These are phyloP conservation scores for Archivesica marissinica DNA, from an alignment of 1,140 invertebrate genomes.

Conservation along the genomic window DNA sequence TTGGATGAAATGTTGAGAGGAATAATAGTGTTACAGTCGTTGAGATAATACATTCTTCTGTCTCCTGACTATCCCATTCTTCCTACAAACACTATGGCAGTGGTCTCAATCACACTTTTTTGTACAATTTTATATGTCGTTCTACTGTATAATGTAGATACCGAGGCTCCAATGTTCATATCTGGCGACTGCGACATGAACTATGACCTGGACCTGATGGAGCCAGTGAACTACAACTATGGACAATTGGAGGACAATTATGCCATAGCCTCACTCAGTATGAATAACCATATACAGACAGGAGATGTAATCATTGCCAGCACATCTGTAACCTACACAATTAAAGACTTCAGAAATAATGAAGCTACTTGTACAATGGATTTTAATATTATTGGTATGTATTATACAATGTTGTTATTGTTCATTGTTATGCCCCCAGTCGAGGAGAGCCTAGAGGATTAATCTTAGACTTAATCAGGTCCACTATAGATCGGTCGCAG, in stretches of 20 bases:
- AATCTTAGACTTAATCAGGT: background rate
- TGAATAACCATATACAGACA: background rate
- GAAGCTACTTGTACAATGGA: background rate
- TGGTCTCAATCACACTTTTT: too few relatives aligned
- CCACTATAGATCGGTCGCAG: background rate
- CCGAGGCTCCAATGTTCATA: background rate
- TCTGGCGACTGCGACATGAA: background rate
- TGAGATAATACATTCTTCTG: too few relatives aligned
- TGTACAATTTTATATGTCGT: too few relatives aligned
- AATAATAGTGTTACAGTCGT: too few relatives aligned
- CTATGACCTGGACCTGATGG: background rate
- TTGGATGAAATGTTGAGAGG: too few relatives aligned
- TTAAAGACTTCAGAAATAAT: conserved; percentile 3
- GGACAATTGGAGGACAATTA: conserved; percentile 3
- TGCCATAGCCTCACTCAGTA: background rate
- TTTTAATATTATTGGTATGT: conserved; percentile 21
- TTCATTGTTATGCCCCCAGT: background rate
- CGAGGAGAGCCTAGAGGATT: background rate
- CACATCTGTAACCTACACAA: conserved; percentile 9
- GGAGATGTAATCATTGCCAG: background rate
- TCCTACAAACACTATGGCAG: too few relatives aligned
- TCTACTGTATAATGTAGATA: background rate
- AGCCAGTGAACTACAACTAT: too few relatives aligned
- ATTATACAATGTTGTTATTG: background rate
- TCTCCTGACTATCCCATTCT: too few relatives aligned